These are phyloP conservation scores for Neoscelio sp. DNA, from an alignment of 2,888 invertebrate species.

Conservation along the genomic window DNA sequence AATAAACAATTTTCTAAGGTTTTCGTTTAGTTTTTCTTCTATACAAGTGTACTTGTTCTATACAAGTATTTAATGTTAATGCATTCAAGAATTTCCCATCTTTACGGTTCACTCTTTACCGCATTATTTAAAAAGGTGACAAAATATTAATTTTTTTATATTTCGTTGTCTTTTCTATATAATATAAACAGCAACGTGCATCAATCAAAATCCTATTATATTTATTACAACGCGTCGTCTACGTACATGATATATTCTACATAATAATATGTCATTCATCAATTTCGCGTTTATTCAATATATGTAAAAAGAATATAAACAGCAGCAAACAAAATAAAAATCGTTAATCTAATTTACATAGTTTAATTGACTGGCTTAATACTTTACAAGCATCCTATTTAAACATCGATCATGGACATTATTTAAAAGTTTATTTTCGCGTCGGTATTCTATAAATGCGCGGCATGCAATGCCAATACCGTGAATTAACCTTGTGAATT, in stretches of 20 bases:
- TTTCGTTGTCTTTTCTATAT: no score
- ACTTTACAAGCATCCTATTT: conserved; percentile 37
- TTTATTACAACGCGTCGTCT: background rate
- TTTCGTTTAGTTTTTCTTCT: no score
- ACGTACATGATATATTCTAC: background rate
- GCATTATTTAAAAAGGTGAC: no score
- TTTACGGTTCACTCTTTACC: no score
- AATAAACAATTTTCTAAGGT: no score
- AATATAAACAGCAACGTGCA: no score
- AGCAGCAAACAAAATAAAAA: conserved; percentile 3
- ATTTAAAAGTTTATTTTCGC: conserved; percentile 4
- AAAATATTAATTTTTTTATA: no score
- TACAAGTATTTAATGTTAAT: no score
- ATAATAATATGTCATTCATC: conserved; percentile 28
- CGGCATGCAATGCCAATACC: no score
- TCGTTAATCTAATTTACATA: conserved; percentile 34
- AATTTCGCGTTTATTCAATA: conserved; percentile 29
- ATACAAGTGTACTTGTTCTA: no score
- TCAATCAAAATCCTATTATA: conserved; percentile 12
- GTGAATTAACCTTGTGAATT: no score
- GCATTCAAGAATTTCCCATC: no score
- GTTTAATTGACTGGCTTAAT: conserved; percentile 30
- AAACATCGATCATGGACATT: conserved; percentile 26
- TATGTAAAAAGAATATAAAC: conserved; percentile 37
- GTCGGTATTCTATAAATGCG: background rate